Base-by-base conservation (phyloP, 2,888 invertebrate species). In the Mycalesis mineus region DNA sequence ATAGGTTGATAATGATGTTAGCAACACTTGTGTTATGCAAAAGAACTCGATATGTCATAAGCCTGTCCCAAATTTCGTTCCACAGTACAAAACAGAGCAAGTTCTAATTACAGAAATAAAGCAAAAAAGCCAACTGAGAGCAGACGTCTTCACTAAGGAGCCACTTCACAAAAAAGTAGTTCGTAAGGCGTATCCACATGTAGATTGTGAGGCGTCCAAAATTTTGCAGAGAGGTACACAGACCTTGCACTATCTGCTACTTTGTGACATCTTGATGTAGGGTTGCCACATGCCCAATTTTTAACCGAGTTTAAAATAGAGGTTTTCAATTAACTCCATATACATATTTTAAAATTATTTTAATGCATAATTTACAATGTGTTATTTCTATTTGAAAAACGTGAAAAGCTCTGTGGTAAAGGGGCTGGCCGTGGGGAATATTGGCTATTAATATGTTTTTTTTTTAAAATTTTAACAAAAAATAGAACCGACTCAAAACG, bases 221-320 rank as follows among this genome's bases (percentile, higher is more conserved):
- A 84, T 83, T 82, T 67, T 70, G 64, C 60, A 74, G 76, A 79
- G 80, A 73, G 78, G 78, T 77, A 79, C 77, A 81, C 80, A 80
- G 76, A 72, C 74, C 75, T 74, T 77, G 80, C 79, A 75, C 81
- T 88, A 87, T 87, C 87, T 88, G 88, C 87, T 88, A 87, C 80
- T 85, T 85, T 85, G 82, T 85, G 82, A 84, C 84, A 82, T 85
- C 87, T 87, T 82, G 79, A 80, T 72, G 64, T 78, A 88, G 87
- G 88, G 88, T 62, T 86, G 85, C 62, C 72, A 68, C 76, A 17
- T 54, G 22, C 28, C 15, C 47, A 36, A 15, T 7, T 45, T 57
- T 50, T 52, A 22, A 22, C 22, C 22, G 22, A 22, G 3, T 22
- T 22, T 22, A 4, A 22, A 22, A 22, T 4, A 22, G 3, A 22